Base-by-base conservation (phyloP, 2,797 vertebrate species). In the Scyliorhinus canicula region DNA sequence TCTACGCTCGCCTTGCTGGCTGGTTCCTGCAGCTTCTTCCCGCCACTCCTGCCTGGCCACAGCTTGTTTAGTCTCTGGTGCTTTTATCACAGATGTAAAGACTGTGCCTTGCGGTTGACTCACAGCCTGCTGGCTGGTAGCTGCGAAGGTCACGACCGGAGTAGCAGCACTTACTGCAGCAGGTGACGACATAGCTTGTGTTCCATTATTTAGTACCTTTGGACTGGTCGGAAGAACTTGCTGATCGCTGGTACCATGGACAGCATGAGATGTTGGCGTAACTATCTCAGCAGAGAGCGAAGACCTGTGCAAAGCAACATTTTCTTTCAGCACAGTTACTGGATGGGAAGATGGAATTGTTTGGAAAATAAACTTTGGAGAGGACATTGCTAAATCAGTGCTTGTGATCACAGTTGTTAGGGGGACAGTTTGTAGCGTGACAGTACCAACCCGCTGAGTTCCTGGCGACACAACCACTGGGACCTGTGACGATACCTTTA, bases 401-500 rank as follows among this genome's bases (percentile, higher is more conserved):
- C 97, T 98, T 95, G 98, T 97, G 96, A 98, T 97, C 93, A 98
- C 97, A 50, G 98, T 98, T 63, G 97, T 97, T 47, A 98, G 96
- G 95, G 98, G 97, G 96, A 98, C 97, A 77, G 98, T 98, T 96
- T 98, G 98, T 96, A 98, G 97, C 95, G 98, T 98, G 95, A 98
- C 98, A 94, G 98, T 97, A 95, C 97, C 98, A 93, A 98, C 96
- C 96, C 96, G 97, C 95, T 97, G 98, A 96, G 96, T 97, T 95
- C 97, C 98, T 95, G 96, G 97, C 95, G 97, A 97, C 95, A 96
- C 97, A 12, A 98, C 97, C 95, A 98, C 97, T 40, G 97, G 98
- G 95, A 98, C 97, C 95, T 97, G 97, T 93, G 97, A n/a, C 95
- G 97, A 97, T 95, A 96, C 96, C 95, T 97, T 97, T 95, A 98